Evolutionary conservation across 2,797 vertebrate genomes (phyloP).

Genomic region (Clarias platycephalus): DNA sequence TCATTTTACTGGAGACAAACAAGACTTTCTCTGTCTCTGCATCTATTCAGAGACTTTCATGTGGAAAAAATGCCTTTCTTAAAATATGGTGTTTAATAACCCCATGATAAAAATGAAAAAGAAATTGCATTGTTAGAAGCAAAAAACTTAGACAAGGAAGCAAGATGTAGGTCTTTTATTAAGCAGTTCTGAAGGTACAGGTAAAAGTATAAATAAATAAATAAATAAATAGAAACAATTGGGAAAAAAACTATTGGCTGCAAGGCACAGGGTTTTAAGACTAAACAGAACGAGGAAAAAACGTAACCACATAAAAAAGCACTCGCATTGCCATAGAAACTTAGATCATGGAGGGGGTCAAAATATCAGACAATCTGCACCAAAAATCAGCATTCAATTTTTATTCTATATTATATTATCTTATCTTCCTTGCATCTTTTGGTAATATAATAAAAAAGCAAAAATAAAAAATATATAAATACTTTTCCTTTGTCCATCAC

Average conservation of each 20-base stretch:
- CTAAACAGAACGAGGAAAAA: background rate
- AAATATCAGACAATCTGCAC: background rate
- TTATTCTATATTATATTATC: background rate
- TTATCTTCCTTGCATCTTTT: background rate
- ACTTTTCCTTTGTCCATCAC: background rate
- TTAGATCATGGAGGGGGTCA: background rate
- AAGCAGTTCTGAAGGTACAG: background rate
- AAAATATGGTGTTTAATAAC: background rate
- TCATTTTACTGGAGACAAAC: background rate
- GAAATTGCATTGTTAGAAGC: background rate
- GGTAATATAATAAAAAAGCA: background rate
- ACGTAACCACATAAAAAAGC: background rate
- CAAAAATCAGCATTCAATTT: background rate
- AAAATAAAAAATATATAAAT: background rate
- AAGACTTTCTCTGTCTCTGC: background rate
- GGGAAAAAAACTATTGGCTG: background rate
- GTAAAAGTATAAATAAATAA: background rate
- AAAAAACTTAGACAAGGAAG: background rate
- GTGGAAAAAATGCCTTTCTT: background rate
- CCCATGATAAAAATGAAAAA: background rate
- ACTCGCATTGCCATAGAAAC: background rate
- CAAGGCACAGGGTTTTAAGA: background rate
- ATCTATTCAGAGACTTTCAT: background rate
- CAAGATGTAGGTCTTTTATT: background rate
- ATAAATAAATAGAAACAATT: background rate